Base-by-base conservation (phyloP, 2,888 invertebrate genomes). In the Lutraria lutraria region DNA sequence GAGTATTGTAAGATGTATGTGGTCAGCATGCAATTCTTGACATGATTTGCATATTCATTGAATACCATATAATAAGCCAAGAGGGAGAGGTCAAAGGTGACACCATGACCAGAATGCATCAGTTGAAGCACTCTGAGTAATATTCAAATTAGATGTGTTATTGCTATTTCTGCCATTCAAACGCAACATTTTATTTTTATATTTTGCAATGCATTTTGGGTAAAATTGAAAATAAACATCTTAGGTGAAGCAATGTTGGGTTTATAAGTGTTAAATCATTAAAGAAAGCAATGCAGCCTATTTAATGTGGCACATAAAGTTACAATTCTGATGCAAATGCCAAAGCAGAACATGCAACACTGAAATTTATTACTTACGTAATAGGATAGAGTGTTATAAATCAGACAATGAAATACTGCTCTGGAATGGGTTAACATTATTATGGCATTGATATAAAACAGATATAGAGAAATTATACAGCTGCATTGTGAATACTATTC, bases 1-100 rank as follows among this genome's bases (percentile, higher is more conserved):
- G 16, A 76, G 16, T 31, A 76, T 76, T 76, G 31, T 34, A 19
- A 19, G 31, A 76, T 76, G 76, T 76, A 76, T 76, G 76, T 76
- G 76, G 76, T 76, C 76, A 76, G 76, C 76, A 76, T 76, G 76
- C 31, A 76, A 76, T 31, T 76, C 76, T 31, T 76, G 76, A 16
- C 0, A 31, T 31, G 16, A 25, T 76, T 76, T n/a, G 25, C 25
- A 25, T 25, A 25, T 76, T 76, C 6, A 19, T 34, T 13, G 76
- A 34, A 76, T 76, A 76, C 76, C 0, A 63, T n/a, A 63, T 63
- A 4, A n/a, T 12, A 63, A 25, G 2, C 63, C 8, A 63, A 31
- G 76, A 76, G 63, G 25, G 13, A 31, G 34, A 76, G 76, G 76
- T 76, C 31, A 76, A 76, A 76, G 76, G 76, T 76, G 34, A 76